Conservation (phyloP, 1,140 invertebrate species). For the Tyrophagus putrescentiae region DNA sequence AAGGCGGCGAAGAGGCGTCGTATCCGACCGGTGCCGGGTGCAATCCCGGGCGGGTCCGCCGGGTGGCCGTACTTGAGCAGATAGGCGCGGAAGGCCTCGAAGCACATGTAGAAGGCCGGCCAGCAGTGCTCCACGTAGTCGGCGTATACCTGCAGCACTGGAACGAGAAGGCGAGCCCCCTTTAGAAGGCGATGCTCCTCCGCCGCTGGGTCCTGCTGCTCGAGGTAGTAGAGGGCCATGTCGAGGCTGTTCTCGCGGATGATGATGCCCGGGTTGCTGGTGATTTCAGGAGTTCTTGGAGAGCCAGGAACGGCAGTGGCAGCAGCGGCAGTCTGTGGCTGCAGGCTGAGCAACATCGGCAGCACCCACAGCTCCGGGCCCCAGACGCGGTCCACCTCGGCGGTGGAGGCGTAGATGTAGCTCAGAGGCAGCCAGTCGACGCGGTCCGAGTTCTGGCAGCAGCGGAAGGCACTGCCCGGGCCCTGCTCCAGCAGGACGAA, state of each 20-base stretch:
- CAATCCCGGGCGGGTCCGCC: not conserved
- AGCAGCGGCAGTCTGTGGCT: not conserved
- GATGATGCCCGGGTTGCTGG: not conserved
- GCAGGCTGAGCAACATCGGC: not conserved
- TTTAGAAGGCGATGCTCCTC: too few relatives aligned
- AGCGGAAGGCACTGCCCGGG: not conserved
- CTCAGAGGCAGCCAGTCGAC: slow-evolving; percentile 11
- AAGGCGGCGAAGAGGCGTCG: not conserved
- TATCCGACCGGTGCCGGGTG: not conserved
- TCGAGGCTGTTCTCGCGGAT: slow-evolving; percentile 21
- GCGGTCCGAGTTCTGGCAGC: slow-evolving; percentile 7
- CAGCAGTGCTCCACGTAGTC: slow-evolving; percentile 23
- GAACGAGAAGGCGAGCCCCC: too few relatives aligned
- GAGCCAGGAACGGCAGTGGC: slow-evolving; percentile 9
- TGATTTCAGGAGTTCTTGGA: not conserved
- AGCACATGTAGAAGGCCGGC: slow-evolving; percentile 18
- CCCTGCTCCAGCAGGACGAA: not conserved
- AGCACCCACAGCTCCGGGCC: slow-evolving; percentile 9
- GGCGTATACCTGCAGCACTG: slow-evolving; percentile 11
- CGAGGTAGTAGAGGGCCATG: not conserved
- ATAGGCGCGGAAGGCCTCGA: slow-evolving; percentile 17
- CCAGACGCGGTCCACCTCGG: not conserved
- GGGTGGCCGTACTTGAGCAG: slow-evolving; percentile 13
- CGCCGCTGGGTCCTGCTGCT: not conserved
- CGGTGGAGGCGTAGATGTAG: not conserved